phyloP scores from a whole-genome alignment of 1,140 invertebrate genomes.

The Leptinotarsa lineolata region DNA sequence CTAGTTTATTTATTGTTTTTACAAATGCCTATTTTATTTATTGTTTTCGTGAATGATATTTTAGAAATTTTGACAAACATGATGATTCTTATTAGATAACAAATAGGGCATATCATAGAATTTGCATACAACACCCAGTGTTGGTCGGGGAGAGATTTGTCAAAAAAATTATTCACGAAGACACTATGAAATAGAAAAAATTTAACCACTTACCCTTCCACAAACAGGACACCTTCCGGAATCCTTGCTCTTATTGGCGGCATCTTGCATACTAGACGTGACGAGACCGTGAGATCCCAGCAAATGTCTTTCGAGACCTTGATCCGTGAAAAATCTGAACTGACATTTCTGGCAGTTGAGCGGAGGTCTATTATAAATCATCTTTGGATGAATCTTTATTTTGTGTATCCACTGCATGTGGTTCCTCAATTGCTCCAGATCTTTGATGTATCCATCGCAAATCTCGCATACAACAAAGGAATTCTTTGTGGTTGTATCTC shows the following conservation, averaged over 20 bases:
- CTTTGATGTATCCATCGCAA: conserved; percentile 93
- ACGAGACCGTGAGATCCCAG: conserved; percentile 91
- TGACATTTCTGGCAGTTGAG: conserved; percentile 96
- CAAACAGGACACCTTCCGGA: conserved; percentile 91
- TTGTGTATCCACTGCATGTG: conserved; percentile 97
- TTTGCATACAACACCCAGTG: no score
- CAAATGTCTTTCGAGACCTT: conserved; percentile 90
- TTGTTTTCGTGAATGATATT: no score
- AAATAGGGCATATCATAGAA: no score
- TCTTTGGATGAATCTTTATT: conserved; percentile 94
- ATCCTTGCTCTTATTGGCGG: conserved; percentile 92
- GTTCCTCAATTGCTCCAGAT: conserved; percentile 87
- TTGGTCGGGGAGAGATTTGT: no score
- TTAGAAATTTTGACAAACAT: no score
- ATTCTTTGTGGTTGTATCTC: conserved; percentile 64
- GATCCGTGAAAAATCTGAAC: conserved; percentile 74
- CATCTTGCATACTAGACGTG: conserved; percentile 94
- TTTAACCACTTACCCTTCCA: conserved; percentile 71
- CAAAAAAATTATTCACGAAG: no score
- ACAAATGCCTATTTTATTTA: no score
- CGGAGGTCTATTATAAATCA: conserved; percentile 92
- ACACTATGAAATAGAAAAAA: no score
- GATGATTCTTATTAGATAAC: no score
- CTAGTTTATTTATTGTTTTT: no score
- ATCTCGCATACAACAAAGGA: conserved; percentile 94